These are phyloP conservation scores for Anseranas semipalmata DNA, from an alignment of 2,113 vertebrate genomes.

Conservation along the genomic window DNA sequence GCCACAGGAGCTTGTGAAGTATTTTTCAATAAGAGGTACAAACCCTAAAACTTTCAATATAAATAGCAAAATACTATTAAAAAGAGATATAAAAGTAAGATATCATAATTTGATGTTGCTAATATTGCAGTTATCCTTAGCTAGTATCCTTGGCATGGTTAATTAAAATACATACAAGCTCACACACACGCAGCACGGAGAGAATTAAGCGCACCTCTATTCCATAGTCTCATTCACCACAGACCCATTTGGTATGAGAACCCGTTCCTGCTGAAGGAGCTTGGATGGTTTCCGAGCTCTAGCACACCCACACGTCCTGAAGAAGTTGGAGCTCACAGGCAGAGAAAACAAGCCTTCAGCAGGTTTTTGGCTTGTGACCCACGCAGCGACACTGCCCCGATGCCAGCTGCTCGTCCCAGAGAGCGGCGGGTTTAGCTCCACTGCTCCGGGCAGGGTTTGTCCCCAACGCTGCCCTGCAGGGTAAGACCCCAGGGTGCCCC, in stretches of 20 bases:
- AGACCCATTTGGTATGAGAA: neutral
- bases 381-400: neutral
- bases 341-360: constrained; percentile 3
- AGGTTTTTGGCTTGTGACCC: neutral
- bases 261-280: neutral
- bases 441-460: neutral
- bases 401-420: neutral
- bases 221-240: neutral
- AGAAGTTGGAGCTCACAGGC: neutral
- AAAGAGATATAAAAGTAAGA: neutral
- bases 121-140: neutral
- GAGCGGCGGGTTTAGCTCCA: neutral
- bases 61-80: neutral
- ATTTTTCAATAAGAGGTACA: neutral
- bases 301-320: neutral
- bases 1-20: neutral
- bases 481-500: no score
- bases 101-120: neutral
- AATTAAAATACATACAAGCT: neutral
- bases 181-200: neutral
- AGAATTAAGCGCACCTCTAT: constrained; percentile 13
- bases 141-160: neutral
- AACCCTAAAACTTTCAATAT: neutral
- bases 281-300: neutral
- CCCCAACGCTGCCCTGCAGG: neutral